Conservation (phyloP, 2,113 vertebrate genomes). For the Dicaeum eximium region DNA sequence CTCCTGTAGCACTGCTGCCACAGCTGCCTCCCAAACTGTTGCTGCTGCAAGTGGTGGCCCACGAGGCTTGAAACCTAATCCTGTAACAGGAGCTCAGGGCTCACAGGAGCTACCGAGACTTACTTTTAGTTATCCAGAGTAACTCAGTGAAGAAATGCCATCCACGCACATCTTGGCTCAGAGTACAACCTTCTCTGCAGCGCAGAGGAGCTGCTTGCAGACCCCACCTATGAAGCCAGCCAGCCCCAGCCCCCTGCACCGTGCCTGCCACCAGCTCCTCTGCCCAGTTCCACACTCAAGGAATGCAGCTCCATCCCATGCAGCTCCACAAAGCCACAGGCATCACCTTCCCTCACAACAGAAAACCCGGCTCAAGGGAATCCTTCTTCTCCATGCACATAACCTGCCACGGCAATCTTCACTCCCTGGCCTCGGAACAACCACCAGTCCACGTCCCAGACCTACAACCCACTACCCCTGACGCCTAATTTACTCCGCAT, state of each 20-base stretch:
- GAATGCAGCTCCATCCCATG: not conserved
- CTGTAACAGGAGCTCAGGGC: conserved; percentile 18
- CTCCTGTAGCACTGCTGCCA: not conserved
- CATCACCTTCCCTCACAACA: not conserved
- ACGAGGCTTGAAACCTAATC: conserved; percentile 13
- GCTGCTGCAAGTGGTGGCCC: not conserved
- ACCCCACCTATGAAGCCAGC: not conserved
- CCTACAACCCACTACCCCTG: accelerated
- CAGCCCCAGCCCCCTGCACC: not conserved
- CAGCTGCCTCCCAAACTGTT: not conserved
- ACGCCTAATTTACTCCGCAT: not conserved
- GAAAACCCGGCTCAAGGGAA: not conserved
- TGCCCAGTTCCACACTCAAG: not conserved
- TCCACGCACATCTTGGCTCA: not conserved
- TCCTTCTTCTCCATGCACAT: not conserved
- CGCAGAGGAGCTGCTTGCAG: not conserved
- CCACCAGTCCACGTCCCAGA: not conserved
- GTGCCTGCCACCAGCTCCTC: not conserved
- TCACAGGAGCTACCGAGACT: not conserved
- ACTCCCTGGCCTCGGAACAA: accelerated
- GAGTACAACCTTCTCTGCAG: not conserved
- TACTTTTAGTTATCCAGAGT: not conserved
- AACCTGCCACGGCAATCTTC: not conserved
- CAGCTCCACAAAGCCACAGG: not conserved
- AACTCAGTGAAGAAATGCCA: not conserved